Conservation (phyloP, 2,888 invertebrate genomes). For the Cynaeus angustus region DNA sequence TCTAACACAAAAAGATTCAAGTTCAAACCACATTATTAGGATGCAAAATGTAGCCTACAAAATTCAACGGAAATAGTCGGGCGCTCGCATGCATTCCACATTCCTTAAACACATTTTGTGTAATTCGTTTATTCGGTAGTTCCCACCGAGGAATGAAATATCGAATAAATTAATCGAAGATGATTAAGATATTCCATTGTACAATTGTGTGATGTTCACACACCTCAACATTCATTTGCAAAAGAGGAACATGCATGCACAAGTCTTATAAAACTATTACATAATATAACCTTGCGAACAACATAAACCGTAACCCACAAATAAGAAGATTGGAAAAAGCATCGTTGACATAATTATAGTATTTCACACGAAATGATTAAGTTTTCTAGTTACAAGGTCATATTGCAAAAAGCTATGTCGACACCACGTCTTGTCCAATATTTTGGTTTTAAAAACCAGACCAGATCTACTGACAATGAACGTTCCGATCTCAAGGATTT, state of each 20-base stretch:
- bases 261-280: background rate
- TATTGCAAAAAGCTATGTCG: constrained; percentile 3
- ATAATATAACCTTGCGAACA: background rate
- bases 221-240: too few relatives aligned
- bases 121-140: too few relatives aligned
- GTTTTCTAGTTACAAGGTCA: constrained; percentile 2
- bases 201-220: too few relatives aligned
- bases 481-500: too few relatives aligned
- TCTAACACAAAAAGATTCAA: background rate
- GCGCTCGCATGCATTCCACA: too few relatives aligned
- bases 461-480: background rate
- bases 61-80: too few relatives aligned
- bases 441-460: background rate
- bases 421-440: background rate
- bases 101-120: too few relatives aligned
- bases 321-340: constrained; percentile 10
- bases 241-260: too few relatives aligned
- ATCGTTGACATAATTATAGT: constrained; percentile 1
- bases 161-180: too few relatives aligned
- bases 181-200: too few relatives aligned
- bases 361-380: background rate
- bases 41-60: too few relatives aligned
- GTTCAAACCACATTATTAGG: background rate
- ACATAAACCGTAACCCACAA: constrained; percentile 1
- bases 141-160: too few relatives aligned